These are phyloP conservation scores for Xylota segnis DNA, from an alignment of 2,888 invertebrate species.

Conservation along the genomic window DNA sequence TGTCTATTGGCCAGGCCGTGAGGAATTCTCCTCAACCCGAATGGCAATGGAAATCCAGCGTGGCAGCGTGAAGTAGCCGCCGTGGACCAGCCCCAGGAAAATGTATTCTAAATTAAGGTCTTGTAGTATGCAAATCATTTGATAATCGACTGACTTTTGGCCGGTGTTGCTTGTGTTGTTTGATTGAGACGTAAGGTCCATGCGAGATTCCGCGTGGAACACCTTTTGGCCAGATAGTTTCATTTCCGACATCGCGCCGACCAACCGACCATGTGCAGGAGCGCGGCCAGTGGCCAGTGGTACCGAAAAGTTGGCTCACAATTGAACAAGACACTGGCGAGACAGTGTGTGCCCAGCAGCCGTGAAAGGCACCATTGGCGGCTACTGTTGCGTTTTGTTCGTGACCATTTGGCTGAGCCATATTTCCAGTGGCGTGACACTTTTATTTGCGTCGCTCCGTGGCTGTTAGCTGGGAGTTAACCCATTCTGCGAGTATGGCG, in stretches of 20 bases:
- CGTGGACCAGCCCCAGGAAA: slow-evolving; percentile 34
- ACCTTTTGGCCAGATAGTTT: slow-evolving; percentile 55
- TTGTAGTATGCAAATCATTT: slow-evolving; percentile 75
- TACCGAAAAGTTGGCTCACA: slow-evolving; percentile 53
- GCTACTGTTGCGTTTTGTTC: slow-evolving; percentile 50
- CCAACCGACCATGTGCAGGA: background rate
- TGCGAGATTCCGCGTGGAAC: slow-evolving; percentile 55
- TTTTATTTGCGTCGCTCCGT: slow-evolving; percentile 60
- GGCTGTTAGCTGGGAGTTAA: slow-evolving; percentile 44
- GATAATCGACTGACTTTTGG: slow-evolving; percentile 76
- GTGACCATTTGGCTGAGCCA: slow-evolving; percentile 64
- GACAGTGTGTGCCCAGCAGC: slow-evolving; percentile 37
- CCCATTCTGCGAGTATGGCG: slow-evolving; percentile 28
- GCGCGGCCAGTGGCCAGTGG: slow-evolving; percentile 24
- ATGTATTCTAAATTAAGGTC: slow-evolving; percentile 73
- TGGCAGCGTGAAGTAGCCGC: slow-evolving; percentile 29
- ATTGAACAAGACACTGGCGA: slow-evolving; percentile 66
- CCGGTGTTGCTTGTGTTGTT: slow-evolving; percentile 51
- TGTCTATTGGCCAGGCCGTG: background rate
- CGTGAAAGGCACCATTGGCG: slow-evolving; percentile 55
- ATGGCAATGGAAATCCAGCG: slow-evolving; percentile 10
- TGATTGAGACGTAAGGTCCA: slow-evolving; percentile 58
- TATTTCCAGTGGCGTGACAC: slow-evolving; percentile 67
- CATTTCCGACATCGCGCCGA: slow-evolving; percentile 67
- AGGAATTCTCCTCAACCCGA: background rate